Evolutionary conservation across 2,113 vertebrate genomes (phyloP).

Genomic region (Myrmophylax atrothorax): DNA sequence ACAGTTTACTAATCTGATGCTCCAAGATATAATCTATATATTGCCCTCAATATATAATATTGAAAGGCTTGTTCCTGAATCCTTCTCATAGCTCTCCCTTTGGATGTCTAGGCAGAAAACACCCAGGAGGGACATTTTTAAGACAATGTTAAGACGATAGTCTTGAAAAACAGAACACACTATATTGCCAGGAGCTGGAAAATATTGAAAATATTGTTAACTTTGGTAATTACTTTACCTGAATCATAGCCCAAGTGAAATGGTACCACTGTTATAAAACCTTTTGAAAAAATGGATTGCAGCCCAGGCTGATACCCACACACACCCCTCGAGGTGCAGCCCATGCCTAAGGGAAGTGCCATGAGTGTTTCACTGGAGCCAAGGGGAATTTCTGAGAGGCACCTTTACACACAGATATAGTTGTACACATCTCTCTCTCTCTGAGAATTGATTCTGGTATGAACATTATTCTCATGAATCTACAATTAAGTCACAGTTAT

Average conservation of each 20-base stretch:
- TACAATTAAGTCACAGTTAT: not conserved
- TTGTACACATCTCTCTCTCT: not conserved
- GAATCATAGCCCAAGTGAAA: not conserved
- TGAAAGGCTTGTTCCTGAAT: not conserved
- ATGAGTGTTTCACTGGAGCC: not conserved
- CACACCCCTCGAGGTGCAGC: not conserved
- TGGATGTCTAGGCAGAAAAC: not conserved
- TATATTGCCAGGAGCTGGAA: not conserved
- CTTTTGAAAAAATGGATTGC: accelerated
- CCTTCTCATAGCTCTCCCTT: not conserved
- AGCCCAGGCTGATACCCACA: not conserved
- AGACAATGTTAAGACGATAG: not conserved
- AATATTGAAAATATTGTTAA: not conserved
- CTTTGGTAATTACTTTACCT: not conserved
- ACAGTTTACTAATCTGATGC: not conserved
- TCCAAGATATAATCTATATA: not conserved
- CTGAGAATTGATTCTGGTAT: not conserved
- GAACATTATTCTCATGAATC: not conserved
- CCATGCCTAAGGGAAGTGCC: not conserved
- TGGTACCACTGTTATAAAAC: not conserved
- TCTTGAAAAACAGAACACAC: not conserved
- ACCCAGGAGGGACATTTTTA: not conserved
- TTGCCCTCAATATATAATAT: not conserved
- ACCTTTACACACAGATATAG: not conserved
- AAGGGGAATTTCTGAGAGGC: not conserved